These are phyloP conservation scores for Microchrysa polita DNA, from an alignment of 2,888 invertebrate genomes.

Conservation along the genomic window DNA sequence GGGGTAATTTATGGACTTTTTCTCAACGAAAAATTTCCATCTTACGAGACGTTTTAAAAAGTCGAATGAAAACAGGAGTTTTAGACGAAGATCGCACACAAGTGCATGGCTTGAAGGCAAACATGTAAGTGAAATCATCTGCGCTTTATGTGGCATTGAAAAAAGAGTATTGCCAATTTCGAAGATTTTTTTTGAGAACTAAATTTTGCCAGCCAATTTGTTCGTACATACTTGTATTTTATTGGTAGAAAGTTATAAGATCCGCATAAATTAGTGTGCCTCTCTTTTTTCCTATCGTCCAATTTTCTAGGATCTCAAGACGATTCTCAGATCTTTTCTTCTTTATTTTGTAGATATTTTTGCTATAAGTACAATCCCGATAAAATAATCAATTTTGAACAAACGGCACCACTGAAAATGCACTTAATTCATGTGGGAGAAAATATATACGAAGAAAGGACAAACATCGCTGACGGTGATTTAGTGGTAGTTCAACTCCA, in stretches of 20 bases:
- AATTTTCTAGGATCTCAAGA: too few relatives aligned
- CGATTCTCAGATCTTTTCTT: too few relatives aligned
- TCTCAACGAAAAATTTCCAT: conserved; percentile 47
- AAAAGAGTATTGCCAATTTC: background rate
- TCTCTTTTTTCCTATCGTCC: too few relatives aligned
- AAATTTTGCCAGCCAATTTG: too few relatives aligned
- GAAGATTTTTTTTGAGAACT: too few relatives aligned
- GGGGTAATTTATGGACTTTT: conserved; percentile 51
- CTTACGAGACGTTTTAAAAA: conserved; percentile 49
- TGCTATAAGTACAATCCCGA: too few relatives aligned
- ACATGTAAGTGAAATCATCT: conserved; percentile 46
- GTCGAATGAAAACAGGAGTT: conserved; percentile 39
- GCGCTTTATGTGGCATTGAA: conserved; percentile 16
- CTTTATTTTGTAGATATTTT: too few relatives aligned
- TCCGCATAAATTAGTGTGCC: too few relatives aligned
- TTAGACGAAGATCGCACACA: conserved; percentile 6
- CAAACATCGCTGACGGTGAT: conserved; percentile 43
- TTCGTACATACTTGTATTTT: too few relatives aligned
- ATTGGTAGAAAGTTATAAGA: too few relatives aligned
- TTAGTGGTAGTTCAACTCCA: conserved; percentile 49
- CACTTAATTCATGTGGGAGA: conserved; percentile 4
- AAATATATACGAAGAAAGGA: conserved; percentile 4
- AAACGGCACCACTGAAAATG: background rate
- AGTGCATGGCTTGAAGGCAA: conserved; percentile 33
- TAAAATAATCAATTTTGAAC: too few relatives aligned